Evolutionary conservation across 1,140 invertebrate species (phyloP), one percentile per base, ranked within the genome.

Genomic region (Pseudobourletiella spinata): DNA sequence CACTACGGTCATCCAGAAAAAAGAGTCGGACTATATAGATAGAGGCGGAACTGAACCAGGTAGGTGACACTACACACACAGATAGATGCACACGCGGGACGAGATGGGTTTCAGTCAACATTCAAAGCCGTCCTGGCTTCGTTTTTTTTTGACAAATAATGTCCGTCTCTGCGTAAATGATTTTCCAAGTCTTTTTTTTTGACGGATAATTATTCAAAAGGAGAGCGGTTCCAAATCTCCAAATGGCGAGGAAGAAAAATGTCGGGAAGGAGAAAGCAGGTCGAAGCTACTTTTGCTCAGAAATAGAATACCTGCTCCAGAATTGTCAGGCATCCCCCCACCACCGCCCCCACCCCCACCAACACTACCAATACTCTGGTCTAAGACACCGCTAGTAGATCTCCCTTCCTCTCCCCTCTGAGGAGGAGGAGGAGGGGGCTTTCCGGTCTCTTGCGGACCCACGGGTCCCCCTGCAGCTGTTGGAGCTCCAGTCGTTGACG

Each of bases 211-310:
- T 32, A 25, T 48, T 62, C 42, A 62, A 46, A 62, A 56, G 35
- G 60, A 62, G 32, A 62, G 29, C n/a, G 30, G 30, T 56, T 62
- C 51, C 22, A 54, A 14, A 30, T 54, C 50, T 28, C 28, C 50
- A 22, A 22, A 4, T 26, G 28, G 20, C 20, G 50, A 54, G 20
- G 25, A 8, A 26, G 20, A 28, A 16, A 6, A 28, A 26, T 35
- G 26, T 35, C 48, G 60, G 46, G 59, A 60, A 44, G 51, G 51
- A 35, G 60, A 56, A 55, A 56, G 52, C 42, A 51, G 51, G 60
- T 56, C 52, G 52, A 62, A 62, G 60, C 52, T 62, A 51, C 39
- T 62, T 46, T 56, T 30, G 39, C 29, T 62, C 54, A 55, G 52
- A 51, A 62, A 56, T 28, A 56, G 39, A 55, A 26, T 62, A 56